A percentile compares a stretch with the other conserved stretches of the same genome.
Conservation (phyloP, 1,140 invertebrate species). For the Cherax quadricarinatus region DNA sequence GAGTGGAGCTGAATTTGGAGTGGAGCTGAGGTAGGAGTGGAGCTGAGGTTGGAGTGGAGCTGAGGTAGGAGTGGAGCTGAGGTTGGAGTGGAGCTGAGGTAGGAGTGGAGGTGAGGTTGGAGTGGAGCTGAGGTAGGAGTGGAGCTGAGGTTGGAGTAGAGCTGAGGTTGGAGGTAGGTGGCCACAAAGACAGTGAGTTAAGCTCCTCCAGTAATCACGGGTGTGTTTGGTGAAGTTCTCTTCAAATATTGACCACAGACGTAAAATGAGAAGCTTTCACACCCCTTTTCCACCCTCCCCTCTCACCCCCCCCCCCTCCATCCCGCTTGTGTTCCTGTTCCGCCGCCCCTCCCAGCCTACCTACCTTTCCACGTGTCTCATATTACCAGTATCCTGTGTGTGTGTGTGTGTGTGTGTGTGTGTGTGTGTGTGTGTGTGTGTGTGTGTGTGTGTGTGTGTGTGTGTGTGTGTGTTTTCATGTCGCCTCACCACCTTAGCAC, state of each 20-base stretch:
- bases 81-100: no score
- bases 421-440: no score
- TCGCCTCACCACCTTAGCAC: no score
- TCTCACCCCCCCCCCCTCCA: no score
- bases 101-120: background rate
- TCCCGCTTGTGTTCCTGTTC: no score
- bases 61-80: background rate
- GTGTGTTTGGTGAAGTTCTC: conserved; percentile 36
- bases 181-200: background rate
- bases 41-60: background rate
- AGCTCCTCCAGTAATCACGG: conserved; percentile 42
- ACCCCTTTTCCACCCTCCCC: no score
- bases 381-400: no score
- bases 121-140: background rate
- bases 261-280: conserved; percentile 23
- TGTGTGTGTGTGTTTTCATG: no score
- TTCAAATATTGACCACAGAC: conserved; percentile 44
- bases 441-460: no score
- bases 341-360: no score
- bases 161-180: background rate
- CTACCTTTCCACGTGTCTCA: no score
- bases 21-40: background rate
- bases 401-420: no score
- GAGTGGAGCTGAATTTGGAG: background rate
- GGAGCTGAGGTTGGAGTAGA: background rate